A percentile compares a stretch with the other conserved stretches of the same genome.
Evolutionary conservation across 2,797 vertebrate species (phyloP).

Genomic region (Eurystomus glaucurus): DNA sequence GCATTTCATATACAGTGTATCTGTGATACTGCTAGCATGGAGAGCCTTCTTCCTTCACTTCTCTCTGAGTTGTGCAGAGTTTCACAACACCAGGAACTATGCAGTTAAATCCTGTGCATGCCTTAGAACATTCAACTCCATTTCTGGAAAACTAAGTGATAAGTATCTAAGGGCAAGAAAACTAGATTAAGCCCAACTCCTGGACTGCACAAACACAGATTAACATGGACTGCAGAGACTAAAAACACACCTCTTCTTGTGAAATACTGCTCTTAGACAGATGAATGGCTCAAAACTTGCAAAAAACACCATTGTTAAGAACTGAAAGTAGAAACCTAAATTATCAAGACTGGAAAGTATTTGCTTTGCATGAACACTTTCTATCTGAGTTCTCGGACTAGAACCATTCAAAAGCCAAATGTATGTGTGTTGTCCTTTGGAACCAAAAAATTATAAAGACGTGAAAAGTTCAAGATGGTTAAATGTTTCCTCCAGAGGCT

Average conservation of each 20-base stretch:
- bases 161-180: slow-evolving; percentile 23
- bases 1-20: background rate
- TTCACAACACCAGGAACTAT: background rate
- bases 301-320: background rate
- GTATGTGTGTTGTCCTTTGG: background rate
- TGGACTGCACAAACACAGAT: background rate
- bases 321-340: background rate
- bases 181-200: background rate
- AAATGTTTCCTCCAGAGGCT: slow-evolving; percentile 61
- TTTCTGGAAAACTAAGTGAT: background rate
- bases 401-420: background rate
- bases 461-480: slow-evolving; percentile 58
- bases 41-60: background rate
- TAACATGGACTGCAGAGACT: background rate
- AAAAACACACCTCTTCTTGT: background rate
- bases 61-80: background rate
- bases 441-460: slow-evolving; percentile 67
- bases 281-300: background rate
- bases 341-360: background rate
- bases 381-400: background rate
- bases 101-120: background rate
- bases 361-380: background rate
- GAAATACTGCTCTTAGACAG: slow-evolving; percentile 7
- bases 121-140: background rate
- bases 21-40: background rate